Evolutionary conservation across 2,113 vertebrate genomes (phyloP).

Genomic region (Cichladusa arquata): DNA sequence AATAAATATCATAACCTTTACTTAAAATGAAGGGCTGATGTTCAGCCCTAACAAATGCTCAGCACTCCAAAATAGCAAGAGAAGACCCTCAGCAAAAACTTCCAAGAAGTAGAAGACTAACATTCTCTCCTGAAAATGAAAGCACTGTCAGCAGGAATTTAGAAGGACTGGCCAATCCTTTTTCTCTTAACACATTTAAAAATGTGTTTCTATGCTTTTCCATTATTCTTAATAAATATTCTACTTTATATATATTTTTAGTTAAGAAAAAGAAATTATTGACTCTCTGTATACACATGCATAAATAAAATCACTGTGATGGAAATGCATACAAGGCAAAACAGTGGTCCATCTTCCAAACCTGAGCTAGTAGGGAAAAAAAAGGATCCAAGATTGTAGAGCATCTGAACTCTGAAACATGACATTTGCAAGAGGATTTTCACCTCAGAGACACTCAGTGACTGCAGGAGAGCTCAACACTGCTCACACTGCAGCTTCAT

Average conservation of each 20-base stretch:
- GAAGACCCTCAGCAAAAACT: background rate
- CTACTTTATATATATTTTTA: background rate
- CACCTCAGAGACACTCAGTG: background rate
- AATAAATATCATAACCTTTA: background rate
- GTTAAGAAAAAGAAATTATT: background rate
- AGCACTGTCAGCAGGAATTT: background rate
- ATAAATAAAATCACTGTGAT: background rate
- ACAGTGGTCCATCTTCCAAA: background rate
- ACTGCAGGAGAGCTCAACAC: background rate
- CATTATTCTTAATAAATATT: background rate
- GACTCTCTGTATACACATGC: background rate
- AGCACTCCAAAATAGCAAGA: background rate
- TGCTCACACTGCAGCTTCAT: background rate
- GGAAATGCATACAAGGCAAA: background rate
- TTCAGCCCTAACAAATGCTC: background rate
- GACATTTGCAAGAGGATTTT: background rate
- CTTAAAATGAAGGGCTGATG: background rate
- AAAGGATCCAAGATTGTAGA: background rate
- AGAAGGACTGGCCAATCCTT: background rate
- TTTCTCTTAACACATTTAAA: background rate
- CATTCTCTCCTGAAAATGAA: background rate
- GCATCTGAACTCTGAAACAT: background rate
- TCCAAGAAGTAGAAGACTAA: background rate
- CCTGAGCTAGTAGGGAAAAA: rapidly evolving
- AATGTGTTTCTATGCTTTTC: background rate